Percentiles rank a stretch among this genome's conserved stretches.
Evolutionary conservation across 1,140 invertebrate genomes (phyloP).

Genomic region (Lordiphosa stackelbergi): DNA sequence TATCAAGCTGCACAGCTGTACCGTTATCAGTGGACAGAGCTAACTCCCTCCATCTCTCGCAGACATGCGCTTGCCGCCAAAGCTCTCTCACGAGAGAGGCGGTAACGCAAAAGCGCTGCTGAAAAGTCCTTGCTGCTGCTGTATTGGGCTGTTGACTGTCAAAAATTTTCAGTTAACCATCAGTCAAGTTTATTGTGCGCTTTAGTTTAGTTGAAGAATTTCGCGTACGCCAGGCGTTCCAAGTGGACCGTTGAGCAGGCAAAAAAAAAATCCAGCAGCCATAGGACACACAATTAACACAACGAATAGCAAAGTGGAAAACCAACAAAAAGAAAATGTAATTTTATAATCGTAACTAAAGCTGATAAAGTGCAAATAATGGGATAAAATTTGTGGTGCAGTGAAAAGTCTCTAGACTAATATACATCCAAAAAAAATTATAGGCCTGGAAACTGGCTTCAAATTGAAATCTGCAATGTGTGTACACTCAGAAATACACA

Average conservation of each 20-base stretch:
- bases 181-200: slow-evolving; percentile 72
- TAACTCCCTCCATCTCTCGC: slow-evolving; percentile 16
- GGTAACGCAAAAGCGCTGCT: slow-evolving; percentile 23
- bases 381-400: too few species aligned
- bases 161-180: slow-evolving; percentile 67
- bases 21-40: slow-evolving; percentile 50
- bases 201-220: slow-evolving; percentile 58
- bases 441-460: slow-evolving; percentile 5
- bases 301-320: slow-evolving; percentile 27
- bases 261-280: slow-evolving; percentile 9
- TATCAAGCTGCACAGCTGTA: slow-evolving; percentile 66
- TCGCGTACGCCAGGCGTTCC: slow-evolving; percentile 23
- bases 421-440: slow-evolving; percentile 3
- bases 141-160: slow-evolving; percentile 63
- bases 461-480: slow-evolving; percentile 27
- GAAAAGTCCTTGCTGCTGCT: slow-evolving; percentile 52
- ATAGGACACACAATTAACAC: slow-evolving; percentile 27
- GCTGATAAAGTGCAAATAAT: slow-evolving; percentile 1
- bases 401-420: too few species aligned
- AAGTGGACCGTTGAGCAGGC: slow-evolving; percentile 23
- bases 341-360: slow-evolving; percentile 3
- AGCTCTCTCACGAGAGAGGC: slow-evolving; percentile 12
- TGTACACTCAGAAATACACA: slow-evolving; percentile 45
- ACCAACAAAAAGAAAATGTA: slow-evolving; percentile 35
- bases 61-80: slow-evolving; percentile 36